Evolutionary conservation across 1,140 invertebrate species (phyloP).

Genomic region (Rhyzopertha dominica): DNA sequence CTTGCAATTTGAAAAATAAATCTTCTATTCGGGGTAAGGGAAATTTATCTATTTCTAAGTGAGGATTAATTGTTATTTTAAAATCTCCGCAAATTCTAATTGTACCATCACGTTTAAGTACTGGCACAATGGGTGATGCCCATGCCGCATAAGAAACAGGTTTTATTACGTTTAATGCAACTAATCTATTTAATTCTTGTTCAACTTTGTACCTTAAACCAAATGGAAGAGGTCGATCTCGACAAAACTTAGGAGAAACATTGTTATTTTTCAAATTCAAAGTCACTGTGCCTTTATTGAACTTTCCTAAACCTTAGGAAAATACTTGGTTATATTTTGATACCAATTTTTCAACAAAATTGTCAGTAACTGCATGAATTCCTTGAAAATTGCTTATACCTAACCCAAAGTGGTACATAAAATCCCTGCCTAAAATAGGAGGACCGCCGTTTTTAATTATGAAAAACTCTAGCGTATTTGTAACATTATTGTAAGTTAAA

Average conservation of each 20-base stretch:
- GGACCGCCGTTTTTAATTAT: constrained; percentile 5
- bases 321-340: no score
- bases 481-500: constrained; percentile 1
- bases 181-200: constrained; percentile 23
- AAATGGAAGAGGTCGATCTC: constrained; percentile 30
- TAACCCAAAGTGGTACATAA: constrained; percentile 7
- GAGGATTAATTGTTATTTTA: constrained; percentile 44
- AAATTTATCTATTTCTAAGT: constrained; percentile 31
- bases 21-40: constrained; percentile 39
- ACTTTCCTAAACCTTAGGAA: no score
- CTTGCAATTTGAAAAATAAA: constrained; percentile 28
- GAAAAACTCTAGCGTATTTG: constrained; percentile 2
- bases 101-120: constrained; percentile 34
- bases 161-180: constrained; percentile 17
- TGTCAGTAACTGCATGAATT: no score
- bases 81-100: constrained; percentile 17
- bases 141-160: constrained; percentile 19
- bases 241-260: constrained; percentile 31
- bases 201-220: constrained; percentile 29
- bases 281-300: constrained; percentile 11
- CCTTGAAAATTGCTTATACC: no score
- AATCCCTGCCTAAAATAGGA: constrained; percentile 11
- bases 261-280: constrained; percentile 11
- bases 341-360: no score
- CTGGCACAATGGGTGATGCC: constrained; percentile 24